Evolutionary conservation across 2,888 invertebrate genomes (phyloP).

Genomic region (Blera fallax): DNA sequence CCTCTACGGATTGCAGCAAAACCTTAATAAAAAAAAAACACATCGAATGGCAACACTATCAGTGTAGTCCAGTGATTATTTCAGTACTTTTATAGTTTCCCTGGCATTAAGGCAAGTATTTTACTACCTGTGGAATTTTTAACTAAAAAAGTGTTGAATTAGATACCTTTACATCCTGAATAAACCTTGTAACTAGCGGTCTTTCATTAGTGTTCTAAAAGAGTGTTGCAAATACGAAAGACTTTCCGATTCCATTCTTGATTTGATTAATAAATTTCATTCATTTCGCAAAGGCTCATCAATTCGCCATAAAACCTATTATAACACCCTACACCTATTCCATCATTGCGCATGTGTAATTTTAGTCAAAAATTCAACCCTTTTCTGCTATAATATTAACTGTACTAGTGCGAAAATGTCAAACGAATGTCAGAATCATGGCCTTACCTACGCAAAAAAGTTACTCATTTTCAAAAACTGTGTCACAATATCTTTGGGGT

Average conservation of each 20-base stretch:
- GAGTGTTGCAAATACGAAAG: neutral
- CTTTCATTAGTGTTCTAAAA: neutral
- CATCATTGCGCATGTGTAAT: constrained; percentile 29
- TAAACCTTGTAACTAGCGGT: neutral
- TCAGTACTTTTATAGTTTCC: constrained; percentile 45
- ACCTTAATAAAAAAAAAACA: too few species aligned
- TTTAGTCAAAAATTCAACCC: neutral
- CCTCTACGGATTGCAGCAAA: too few species aligned
- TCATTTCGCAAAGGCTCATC: neutral
- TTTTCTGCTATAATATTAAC: constrained; percentile 4
- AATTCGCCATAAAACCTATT: neutral
- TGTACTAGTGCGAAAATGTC: constrained; percentile 39
- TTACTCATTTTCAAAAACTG: constrained; percentile 22
- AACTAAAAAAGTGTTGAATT: neutral
- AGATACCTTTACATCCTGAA: neutral
- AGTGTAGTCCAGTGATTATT: neutral
- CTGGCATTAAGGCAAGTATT: constrained; percentile 55
- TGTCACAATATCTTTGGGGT: constrained; percentile 25
- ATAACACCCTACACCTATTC: neutral
- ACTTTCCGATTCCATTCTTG: neutral
- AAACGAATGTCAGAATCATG: constrained; percentile 66
- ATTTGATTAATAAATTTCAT: neutral
- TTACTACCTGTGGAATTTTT: constrained; percentile 62
- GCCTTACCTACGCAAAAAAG: constrained; percentile 37
- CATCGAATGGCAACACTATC: constrained; percentile 28